Evolutionary conservation across 1,140 invertebrate species (phyloP).

Genomic region (Brachionus asplanchnoidis): DNA sequence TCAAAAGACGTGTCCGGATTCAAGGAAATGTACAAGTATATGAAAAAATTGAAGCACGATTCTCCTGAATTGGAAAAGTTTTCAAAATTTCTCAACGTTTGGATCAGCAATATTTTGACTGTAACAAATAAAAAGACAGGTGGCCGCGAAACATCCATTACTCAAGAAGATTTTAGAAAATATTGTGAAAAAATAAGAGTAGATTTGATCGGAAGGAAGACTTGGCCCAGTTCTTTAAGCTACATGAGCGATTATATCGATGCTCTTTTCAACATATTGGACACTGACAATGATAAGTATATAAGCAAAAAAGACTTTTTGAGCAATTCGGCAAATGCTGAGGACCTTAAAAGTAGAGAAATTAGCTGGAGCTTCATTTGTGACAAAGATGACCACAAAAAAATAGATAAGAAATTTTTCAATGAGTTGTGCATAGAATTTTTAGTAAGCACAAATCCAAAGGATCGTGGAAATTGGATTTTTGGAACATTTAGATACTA

Average conservation of each 20-base stretch:
- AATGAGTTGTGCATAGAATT: constrained; percentile 31
- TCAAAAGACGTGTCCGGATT: constrained; percentile 9
- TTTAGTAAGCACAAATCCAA: constrained; percentile 31
- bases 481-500: constrained; percentile 33
- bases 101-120: constrained; percentile 5
- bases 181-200: constrained; percentile 37
- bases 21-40: constrained; percentile 35
- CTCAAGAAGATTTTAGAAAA: constrained; percentile 19
- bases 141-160: neutral
- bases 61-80: constrained; percentile 31
- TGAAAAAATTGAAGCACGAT: constrained; percentile 24
- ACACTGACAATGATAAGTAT: constrained; percentile 5
- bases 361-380: neutral
- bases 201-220: neutral
- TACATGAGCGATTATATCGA: constrained; percentile 40
- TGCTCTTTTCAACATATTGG: constrained; percentile 22
- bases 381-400: constrained; percentile 30
- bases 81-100: constrained; percentile 25
- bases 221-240: constrained; percentile 15
- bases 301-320: constrained; percentile 32
- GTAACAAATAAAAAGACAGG: constrained; percentile 25
- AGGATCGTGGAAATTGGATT: constrained; percentile 39
- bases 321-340: constrained; percentile 4
- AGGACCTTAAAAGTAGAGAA: constrained; percentile 28
- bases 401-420: constrained; percentile 21